A percentile compares a stretch with the other conserved stretches of the same genome.
Conservation (phyloP, 2,888 invertebrate genomes). For the Nesidiocoris tenuis region DNA sequence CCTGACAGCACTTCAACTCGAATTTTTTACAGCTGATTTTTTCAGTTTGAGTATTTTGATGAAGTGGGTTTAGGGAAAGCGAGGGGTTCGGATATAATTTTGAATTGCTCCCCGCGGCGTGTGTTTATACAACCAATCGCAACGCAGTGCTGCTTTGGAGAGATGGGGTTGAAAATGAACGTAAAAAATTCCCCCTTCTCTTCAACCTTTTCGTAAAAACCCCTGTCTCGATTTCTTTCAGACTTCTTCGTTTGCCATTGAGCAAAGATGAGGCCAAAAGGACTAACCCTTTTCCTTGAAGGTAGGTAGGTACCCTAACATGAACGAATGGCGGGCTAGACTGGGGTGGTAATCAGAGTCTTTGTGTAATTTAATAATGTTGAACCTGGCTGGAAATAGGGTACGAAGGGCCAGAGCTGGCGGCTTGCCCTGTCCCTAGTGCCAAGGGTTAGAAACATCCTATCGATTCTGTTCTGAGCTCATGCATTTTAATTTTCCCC, state of each 20-base stretch:
- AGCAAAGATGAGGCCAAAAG: conserved; percentile 20
- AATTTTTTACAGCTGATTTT: background rate
- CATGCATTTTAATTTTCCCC: conserved; percentile 41
- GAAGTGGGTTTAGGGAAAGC: conserved; percentile 7
- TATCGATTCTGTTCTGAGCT: conserved; percentile 35
- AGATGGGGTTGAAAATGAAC: conserved; percentile 33
- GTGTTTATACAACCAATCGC: conserved; percentile 38
- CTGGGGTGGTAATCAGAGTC: conserved; percentile 33
- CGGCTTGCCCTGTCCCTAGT: conserved; percentile 6
- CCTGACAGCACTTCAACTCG: background rate
- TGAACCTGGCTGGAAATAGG: conserved; percentile 22
- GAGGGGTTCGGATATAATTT: conserved; percentile 27
- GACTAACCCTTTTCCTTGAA: conserved; percentile 30
- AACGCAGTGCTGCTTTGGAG: conserved; percentile 5
- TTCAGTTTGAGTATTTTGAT: conserved; percentile 24
- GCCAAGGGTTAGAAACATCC: conserved; percentile 5
- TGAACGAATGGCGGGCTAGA: conserved; percentile 11
- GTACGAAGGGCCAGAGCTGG: background rate
- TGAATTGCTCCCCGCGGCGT: conserved; percentile 34
- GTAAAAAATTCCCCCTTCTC: background rate
- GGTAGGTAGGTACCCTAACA: conserved; percentile 21
- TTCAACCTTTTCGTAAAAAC: conserved; percentile 6
- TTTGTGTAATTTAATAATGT: conserved; percentile 40
- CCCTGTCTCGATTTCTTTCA: background rate
- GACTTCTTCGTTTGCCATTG: background rate